Evolutionary conservation across 2,888 invertebrate genomes (phyloP).

Genomic region (Gerris lacustris): DNA sequence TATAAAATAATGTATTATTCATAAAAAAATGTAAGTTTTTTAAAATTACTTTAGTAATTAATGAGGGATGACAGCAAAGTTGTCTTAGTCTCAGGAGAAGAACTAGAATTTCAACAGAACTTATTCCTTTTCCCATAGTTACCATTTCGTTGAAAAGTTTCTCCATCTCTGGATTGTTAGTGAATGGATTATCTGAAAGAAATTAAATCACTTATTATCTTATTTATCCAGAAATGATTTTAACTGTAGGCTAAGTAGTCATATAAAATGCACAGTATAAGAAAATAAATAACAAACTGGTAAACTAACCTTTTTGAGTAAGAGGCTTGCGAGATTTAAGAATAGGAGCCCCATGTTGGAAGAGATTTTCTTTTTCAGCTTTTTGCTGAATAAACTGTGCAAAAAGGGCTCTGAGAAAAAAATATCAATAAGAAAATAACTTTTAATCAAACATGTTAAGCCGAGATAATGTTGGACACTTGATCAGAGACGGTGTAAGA

Average conservation of each 20-base stretch:
- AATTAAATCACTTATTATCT: not conserved
- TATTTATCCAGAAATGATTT: too few species aligned
- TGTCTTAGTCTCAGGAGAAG: conserved; percentile 74
- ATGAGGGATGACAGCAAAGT: conserved; percentile 75
- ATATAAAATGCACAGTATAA: too few species aligned
- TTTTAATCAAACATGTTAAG: not conserved
- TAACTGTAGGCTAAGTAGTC: too few species aligned
- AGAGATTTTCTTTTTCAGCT: conserved; percentile 49
- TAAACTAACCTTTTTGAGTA: too few species aligned
- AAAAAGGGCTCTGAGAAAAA: not conserved
- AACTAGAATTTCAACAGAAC: conserved; percentile 57
- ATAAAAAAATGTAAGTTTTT: too few species aligned
- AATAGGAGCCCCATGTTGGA: conserved; percentile 28
- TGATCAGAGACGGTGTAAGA: too few species aligned
- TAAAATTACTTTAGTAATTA: conserved; percentile 52
- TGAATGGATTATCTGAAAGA: conserved; percentile 19
- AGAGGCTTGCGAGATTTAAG: too few species aligned
- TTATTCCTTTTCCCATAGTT: conserved; percentile 36
- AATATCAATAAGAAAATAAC: not conserved
- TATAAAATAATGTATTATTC: too few species aligned
- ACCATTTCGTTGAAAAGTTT: conserved; percentile 43
- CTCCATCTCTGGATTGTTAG: conserved; percentile 46
- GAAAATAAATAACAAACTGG: too few species aligned
- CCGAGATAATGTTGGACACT: too few species aligned
- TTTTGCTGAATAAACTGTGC: conserved; percentile 63